A percentile compares a stretch with the other conserved stretches of the same genome.
Evolutionary conservation across 2,797 vertebrate genomes (phyloP).

Genomic region (Otus scops): DNA sequence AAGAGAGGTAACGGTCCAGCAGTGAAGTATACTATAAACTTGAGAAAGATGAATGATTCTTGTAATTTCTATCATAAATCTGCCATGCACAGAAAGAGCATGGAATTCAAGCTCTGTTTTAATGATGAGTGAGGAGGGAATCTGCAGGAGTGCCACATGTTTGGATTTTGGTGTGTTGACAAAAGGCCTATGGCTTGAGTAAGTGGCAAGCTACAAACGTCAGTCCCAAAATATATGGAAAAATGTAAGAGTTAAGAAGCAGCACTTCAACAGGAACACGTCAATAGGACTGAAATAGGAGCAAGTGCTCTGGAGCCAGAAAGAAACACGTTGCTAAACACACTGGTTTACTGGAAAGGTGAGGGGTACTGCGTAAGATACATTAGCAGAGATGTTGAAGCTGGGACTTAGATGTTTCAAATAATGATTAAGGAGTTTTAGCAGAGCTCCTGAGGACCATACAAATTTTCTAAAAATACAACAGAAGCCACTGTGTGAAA

Average conservation of each 20-base stretch:
- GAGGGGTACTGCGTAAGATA: background rate
- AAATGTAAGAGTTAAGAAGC: background rate
- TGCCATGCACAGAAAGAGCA: background rate
- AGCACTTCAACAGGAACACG: background rate
- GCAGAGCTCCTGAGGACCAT: background rate
- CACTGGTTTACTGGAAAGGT: background rate
- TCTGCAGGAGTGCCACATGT: background rate
- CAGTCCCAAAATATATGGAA: background rate
- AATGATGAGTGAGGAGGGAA: background rate
- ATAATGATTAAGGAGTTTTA: background rate
- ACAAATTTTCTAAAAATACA: background rate
- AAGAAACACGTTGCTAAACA: background rate
- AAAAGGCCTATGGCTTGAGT: background rate
- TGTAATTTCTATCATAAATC: constrained; percentile 49
- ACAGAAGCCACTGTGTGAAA: background rate
- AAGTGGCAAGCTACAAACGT: background rate
- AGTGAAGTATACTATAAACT: background rate
- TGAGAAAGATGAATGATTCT: constrained; percentile 46
- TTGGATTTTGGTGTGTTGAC: background rate
- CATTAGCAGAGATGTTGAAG: background rate
- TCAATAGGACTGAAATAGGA: background rate
- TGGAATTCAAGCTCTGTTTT: background rate
- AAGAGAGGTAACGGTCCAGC: background rate
- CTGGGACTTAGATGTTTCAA: background rate
- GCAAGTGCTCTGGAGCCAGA: background rate